These are phyloP conservation scores for Puntigrus tetrazona DNA, from an alignment of 2,113 vertebrate genomes.

Conservation along the genomic window DNA sequence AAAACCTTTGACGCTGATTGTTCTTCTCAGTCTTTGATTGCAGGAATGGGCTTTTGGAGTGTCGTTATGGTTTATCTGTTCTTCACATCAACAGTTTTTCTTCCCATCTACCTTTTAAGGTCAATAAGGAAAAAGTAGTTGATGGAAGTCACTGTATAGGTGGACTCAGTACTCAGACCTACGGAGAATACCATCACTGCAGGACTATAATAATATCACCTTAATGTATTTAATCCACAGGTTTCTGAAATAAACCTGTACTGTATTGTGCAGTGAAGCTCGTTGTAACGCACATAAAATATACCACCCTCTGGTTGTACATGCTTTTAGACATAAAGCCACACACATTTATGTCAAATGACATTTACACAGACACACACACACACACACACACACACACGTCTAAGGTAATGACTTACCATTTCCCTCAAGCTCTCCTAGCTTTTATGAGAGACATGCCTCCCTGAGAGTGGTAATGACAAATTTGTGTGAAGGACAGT, in stretches of 20 bases:
- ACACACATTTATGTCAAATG: neutral
- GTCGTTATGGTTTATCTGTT: slow-evolving; percentile 16
- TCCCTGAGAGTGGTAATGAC: neutral
- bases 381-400: neutral
- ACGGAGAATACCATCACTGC: neutral
- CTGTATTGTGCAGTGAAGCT: neutral
- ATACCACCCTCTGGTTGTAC: neutral
- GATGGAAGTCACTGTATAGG: neutral
- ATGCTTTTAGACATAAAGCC: slow-evolving; percentile 1
- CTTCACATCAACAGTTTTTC: neutral
- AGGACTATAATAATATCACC: neutral
- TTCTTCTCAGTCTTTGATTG: slow-evolving; percentile 27
- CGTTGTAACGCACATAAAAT: neutral
- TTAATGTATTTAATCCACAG: neutral
- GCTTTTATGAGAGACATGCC: slow-evolving; percentile 30
- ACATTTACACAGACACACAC: slow-evolving; percentile 21
- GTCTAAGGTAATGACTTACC: neutral
- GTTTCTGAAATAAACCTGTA: neutral
- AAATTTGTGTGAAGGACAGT: slow-evolving; percentile 42
- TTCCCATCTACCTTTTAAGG: neutral
- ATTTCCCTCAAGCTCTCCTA: neutral
- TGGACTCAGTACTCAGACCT: neutral
- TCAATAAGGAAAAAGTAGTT: neutral
- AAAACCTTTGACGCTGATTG: neutral
- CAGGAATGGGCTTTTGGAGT: slow-evolving; percentile 24